Evolutionary conservation across 2,113 vertebrate genomes (phyloP).

Genomic region (Zootoca vivipara): DNA sequence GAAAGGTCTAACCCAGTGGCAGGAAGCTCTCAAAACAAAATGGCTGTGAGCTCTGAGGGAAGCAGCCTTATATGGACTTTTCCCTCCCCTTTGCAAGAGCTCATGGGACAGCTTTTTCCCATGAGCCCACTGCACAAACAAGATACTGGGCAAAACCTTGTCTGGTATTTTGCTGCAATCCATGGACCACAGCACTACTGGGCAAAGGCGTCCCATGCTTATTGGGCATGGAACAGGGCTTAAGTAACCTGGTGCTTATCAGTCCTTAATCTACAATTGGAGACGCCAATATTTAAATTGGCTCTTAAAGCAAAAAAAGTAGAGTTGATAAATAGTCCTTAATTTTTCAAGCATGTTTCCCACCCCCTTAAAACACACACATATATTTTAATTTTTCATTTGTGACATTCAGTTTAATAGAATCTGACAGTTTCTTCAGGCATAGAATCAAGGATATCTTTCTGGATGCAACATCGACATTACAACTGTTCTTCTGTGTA

Average conservation of each 20-base stretch:
- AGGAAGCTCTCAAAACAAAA: too few relatives aligned
- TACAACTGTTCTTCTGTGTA: slow-evolving; percentile 4
- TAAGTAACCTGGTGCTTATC: not conserved
- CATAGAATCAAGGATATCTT: slow-evolving; percentile 5
- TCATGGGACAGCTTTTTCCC: too few relatives aligned
- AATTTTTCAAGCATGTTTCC: slow-evolving; percentile 16
- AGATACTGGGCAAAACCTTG: too few relatives aligned
- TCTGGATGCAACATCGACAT: slow-evolving; percentile 19
- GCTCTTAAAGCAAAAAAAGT: not conserved
- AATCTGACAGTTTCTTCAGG: slow-evolving; percentile 28
- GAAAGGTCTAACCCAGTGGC: too few relatives aligned
- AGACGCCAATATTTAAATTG: slow-evolving; percentile 7
- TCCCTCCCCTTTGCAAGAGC: too few relatives aligned
- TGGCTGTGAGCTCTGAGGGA: too few relatives aligned
- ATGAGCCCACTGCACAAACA: too few relatives aligned
- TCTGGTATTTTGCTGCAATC: too few relatives aligned
- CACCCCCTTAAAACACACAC: not conserved
- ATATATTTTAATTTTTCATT: slow-evolving; percentile 2
- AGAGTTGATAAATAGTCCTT: not conserved
- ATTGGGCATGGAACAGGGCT: too few relatives aligned
- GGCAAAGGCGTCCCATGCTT: too few relatives aligned
- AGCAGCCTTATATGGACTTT: too few relatives aligned
- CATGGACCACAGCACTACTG: too few relatives aligned
- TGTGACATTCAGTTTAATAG: not conserved
- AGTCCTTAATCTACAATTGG: not conserved